Percentiles rank a stretch among this genome's conserved stretches.
These are phyloP conservation scores for Drosophila tripunctata DNA, from an alignment of 2,888 invertebrate species.

Conservation along the genomic window DNA sequence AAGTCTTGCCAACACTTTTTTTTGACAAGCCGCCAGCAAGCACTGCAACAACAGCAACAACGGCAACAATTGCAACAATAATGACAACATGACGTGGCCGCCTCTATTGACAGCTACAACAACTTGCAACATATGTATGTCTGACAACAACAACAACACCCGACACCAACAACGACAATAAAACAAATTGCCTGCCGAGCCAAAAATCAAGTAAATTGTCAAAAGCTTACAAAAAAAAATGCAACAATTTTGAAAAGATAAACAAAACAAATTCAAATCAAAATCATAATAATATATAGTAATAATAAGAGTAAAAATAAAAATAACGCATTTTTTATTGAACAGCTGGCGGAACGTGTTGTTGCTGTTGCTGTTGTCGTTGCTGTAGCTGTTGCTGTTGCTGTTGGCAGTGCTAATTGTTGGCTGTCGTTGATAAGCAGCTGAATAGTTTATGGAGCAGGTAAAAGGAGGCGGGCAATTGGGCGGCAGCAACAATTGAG, in stretches of 20 bases:
- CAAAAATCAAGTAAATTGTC: constrained; percentile 71
- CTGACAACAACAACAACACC: constrained; percentile 37
- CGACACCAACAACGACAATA: constrained; percentile 36
- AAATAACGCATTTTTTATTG: constrained; percentile 41
- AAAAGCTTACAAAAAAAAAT: constrained; percentile 65
- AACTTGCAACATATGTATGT: constrained; percentile 70
- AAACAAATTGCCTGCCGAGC: constrained; percentile 63
- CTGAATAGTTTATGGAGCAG: constrained; percentile 30
- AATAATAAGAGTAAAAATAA: constrained; percentile 29
- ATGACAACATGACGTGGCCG: constrained; percentile 61
- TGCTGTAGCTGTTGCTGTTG: constrained; percentile 28
- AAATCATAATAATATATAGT: constrained; percentile 23
- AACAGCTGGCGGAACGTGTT: neutral
- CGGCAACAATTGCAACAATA: constrained; percentile 28
- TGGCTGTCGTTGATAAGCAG: constrained; percentile 62
- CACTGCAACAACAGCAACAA: constrained; percentile 34
- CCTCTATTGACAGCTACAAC: constrained; percentile 77
- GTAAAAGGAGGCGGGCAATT: neutral
- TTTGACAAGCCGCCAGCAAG: constrained; percentile 59
- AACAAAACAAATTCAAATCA: neutral
- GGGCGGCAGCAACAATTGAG: constrained; percentile 1
- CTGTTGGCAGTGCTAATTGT: constrained; percentile 52
- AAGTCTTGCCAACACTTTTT: constrained; percentile 66
- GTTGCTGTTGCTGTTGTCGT: constrained; percentile 6
- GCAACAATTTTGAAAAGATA: constrained; percentile 37